Base-by-base conservation (phyloP, 2,888 invertebrate species). In the Nymphalis polychloros region DNA sequence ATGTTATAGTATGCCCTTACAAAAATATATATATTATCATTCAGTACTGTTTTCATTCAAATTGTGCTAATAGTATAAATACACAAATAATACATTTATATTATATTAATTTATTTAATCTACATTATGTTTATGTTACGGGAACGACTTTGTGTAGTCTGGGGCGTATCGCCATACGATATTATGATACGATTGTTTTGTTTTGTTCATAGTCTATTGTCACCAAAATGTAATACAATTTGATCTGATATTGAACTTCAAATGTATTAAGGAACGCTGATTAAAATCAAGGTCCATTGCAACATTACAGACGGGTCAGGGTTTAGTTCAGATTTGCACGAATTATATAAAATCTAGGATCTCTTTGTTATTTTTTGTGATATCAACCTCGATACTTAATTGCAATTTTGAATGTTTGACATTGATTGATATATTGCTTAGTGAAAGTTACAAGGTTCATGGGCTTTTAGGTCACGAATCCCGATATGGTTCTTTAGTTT, bases 161-260 rank as follows among this genome's bases (percentile, higher is more conserved):
- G 13, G 13, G 41, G 41, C 41, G 41, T 41, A 41, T 13, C 3
- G 41, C 10, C 13, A 41, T 41, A 41, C 41, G 41, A 13, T 41
- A 41, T 41, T 41, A 13, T 13, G 41, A 13, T 41, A 41, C 46
- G 13, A 41, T 13, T 41, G 41, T 41, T 41, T n/a, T 31, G 10
- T 19, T 23, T 65, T 59, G 46, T 50, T 59, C 13, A 31, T 31
- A 35, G 48, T 48, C 47, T 59, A 65, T 61, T 63, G 67, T 59
- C 52, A 63, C 55, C 62, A 59, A 59, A 50, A 41, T 48, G 57
- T 71, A 72, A 61, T 70, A 68, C 65, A 64, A 68, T 67, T 63
- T 65, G 68, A 8, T 59, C 70, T 72, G 82, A 79, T 84, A 84
- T 86, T 88, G 88, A 88, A 86, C 87, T 88, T 87, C 82, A 81